phyloP scores from a whole-genome alignment of 2,797 vertebrate genomes.

The Enoplosus armatus region DNA sequence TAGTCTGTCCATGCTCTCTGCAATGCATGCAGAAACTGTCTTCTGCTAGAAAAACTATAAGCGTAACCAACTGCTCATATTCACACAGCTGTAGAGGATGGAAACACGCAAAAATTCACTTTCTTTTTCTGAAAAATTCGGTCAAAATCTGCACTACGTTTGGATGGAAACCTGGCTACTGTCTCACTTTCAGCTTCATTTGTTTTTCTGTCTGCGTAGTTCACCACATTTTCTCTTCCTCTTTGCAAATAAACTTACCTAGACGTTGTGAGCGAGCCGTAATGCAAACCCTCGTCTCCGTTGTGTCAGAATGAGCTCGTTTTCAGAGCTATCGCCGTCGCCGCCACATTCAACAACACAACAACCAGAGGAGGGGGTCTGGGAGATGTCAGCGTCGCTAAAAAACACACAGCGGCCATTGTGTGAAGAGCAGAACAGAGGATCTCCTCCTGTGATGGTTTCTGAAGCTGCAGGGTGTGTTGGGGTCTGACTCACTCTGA shows the following conservation, averaged over 20 bases:
- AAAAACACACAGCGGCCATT: conserved; percentile 32
- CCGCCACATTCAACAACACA: not conserved
- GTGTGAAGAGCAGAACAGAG: conserved; percentile 20
- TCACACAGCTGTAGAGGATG: no score
- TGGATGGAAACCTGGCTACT: not conserved
- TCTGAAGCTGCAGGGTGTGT: conserved; percentile 24
- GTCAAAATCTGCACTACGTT: no score
- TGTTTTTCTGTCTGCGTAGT: not conserved
- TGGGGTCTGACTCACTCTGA: conserved; percentile 28
- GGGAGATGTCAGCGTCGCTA: not conserved
- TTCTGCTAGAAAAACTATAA: no score
- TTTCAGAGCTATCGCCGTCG: conserved; percentile 11
- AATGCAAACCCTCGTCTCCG: not conserved
- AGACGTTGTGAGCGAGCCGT: not conserved
- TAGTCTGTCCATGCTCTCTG: no score
- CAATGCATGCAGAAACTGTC: no score
- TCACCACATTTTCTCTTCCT: not conserved
- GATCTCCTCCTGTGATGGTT: not conserved
- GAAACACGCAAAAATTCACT: no score
- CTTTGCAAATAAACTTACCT: not conserved
- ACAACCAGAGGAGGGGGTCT: not conserved
- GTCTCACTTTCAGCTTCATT: not conserved
- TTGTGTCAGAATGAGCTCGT: not conserved
- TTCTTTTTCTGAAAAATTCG: no score
- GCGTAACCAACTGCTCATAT: no score